Base-by-base conservation (phyloP, 2,113 vertebrate species). In the Ptilorrhoa leucosticta region DNA sequence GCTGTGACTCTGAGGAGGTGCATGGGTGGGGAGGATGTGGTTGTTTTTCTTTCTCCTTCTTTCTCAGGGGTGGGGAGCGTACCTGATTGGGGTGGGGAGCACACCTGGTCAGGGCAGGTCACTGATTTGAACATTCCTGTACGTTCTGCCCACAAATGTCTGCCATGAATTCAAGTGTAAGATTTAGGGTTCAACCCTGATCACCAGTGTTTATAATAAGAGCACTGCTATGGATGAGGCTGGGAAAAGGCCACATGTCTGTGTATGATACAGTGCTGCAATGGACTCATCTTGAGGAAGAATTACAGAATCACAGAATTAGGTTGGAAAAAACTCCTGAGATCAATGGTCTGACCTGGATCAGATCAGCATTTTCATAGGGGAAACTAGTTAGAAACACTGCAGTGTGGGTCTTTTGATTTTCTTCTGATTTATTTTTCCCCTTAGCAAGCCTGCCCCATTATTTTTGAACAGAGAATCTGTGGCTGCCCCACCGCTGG, bases 181-280 rank as follows among this genome's bases (percentile, higher is more conserved):
- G 21, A 20, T 50, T 39, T 26, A 17, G 33, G n/a, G 18, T 51
- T 44, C 77, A 80, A 24, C 30, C 12, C 53, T 22, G 19, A 39
- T 6, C 21, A 4, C 16, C 33, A 1, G 7, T 6, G 24, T 53
- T 53, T 30, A 1, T 15, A 50, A 23, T 10, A 22, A 47, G n/a
- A 76, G 10, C n/a, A 14, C 10, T 44, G 12, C 20, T 47, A 35
- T 15, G 16, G 20, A 0, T 2, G 31, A 50, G 17, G 10, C 23
- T 58, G 12, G 28, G 33, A 5, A 71, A 48, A 27, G 12, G 31
- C 51, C 26, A 2, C 1, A 1, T 2, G 0, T 56, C 4, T 30
- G 10, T 42, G 11, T 11, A 0, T 21, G 44, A 21, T 1, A 11
- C 3, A 6, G 61, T 6, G 51, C 30, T 42, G 28, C 15, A 13